These are phyloP conservation scores for Bubo bubo DNA, from an alignment of 2,113 vertebrate species.

Conservation along the genomic window DNA sequence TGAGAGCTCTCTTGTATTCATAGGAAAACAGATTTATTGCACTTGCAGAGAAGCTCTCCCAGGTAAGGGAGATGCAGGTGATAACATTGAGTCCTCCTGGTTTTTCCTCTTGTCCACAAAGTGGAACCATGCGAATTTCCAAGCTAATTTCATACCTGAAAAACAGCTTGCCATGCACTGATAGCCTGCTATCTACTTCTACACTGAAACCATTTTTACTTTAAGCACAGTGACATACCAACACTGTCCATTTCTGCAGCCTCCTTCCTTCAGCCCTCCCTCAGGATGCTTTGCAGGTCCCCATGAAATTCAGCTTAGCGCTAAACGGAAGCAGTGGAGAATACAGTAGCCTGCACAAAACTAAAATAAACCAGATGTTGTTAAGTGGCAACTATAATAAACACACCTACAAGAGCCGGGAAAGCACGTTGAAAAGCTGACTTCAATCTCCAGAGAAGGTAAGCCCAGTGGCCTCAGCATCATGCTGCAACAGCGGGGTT, in stretches of 20 bases:
- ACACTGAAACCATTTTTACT: background rate
- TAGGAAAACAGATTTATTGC: constrained; percentile 32
- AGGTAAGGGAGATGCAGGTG: background rate
- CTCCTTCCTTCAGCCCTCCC: background rate
- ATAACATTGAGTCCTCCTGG: background rate
- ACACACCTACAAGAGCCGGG: background rate
- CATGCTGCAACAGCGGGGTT: rapidly evolving
- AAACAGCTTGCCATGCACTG: background rate
- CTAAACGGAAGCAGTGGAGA: background rate
- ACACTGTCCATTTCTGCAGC: background rate
- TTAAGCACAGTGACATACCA: background rate
- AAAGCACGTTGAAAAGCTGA: background rate
- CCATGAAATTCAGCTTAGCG: background rate
- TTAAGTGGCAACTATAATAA: background rate
- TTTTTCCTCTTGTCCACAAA: background rate
- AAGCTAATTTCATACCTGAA: constrained; percentile 30
- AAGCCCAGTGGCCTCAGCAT: background rate
- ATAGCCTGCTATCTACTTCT: background rate
- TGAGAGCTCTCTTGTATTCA: constrained; percentile 18
- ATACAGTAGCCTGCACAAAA: background rate
- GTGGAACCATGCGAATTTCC: background rate
- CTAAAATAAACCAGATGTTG: background rate
- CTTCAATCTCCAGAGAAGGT: background rate
- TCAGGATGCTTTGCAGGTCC: background rate
- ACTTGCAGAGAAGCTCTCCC: background rate